phyloP scores from a whole-genome alignment of 1,140 invertebrate genomes.

The Drosophila ogumai region DNA sequence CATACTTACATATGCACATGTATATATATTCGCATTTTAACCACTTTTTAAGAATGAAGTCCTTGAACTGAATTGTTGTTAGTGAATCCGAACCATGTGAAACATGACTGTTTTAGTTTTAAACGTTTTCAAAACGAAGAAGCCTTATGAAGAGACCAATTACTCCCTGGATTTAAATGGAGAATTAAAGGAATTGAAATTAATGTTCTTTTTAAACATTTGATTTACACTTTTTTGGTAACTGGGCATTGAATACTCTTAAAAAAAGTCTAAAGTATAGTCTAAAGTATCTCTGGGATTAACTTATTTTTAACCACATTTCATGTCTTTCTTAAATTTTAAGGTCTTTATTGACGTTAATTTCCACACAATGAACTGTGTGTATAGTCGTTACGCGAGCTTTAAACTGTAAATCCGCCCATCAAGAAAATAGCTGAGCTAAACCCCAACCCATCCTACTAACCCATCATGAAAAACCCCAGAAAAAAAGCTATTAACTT shows the following conservation, averaged over 20 bases:
- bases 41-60: constrained; percentile 29
- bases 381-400: constrained; percentile 46
- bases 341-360: constrained; percentile 44
- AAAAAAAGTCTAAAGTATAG: neutral
- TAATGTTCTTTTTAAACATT: constrained; percentile 63
- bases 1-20: constrained; percentile 20
- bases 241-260: constrained; percentile 17
- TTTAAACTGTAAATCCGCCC: constrained; percentile 22
- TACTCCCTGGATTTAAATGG: constrained; percentile 41
- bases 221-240: constrained; percentile 47
- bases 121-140: constrained; percentile 22
- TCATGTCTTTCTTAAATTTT: constrained; percentile 50
- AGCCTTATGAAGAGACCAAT: neutral
- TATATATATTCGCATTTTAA: constrained; percentile 11
- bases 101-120: constrained; percentile 66
- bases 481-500: constrained; percentile 28
- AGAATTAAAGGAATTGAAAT: constrained; percentile 72
- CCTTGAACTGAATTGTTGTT: constrained; percentile 27
- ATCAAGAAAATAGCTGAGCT: constrained; percentile 26
- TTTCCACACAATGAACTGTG: constrained; percentile 47
- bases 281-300: neutral
- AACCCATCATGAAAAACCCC: constrained; percentile 2
- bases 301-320: constrained; percentile 22
- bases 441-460: constrained; percentile 3
- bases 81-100: constrained; percentile 55